A percentile compares a stretch with the other conserved stretches of the same genome.
Evolutionary conservation across 2,888 invertebrate species (phyloP).

Genomic region (Cordilura impudica): DNA sequence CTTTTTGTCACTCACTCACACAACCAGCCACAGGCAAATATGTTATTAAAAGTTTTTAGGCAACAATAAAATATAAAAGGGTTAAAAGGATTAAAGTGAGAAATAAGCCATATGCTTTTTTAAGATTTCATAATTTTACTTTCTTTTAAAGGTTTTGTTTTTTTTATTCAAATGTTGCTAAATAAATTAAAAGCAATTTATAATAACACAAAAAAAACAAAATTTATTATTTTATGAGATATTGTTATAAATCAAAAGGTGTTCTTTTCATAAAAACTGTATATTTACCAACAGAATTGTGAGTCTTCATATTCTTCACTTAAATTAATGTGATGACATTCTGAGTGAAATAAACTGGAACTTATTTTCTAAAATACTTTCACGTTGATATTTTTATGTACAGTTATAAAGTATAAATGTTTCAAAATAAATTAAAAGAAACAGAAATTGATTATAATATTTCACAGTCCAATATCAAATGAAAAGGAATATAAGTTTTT

Average conservation of each 20-base stretch:
- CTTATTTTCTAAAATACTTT: constrained; percentile 1
- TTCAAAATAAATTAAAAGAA: no score
- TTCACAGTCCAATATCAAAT: no score
- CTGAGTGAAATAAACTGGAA: constrained; percentile 46
- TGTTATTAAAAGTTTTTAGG: neutral
- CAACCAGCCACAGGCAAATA: neutral
- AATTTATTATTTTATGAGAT: neutral
- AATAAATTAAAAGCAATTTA: constrained; percentile 12
- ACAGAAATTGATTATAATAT: no score
- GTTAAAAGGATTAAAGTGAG: constrained; percentile 14
- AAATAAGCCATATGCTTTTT: constrained; percentile 30
- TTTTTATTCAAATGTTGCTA: no score
- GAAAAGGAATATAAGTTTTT: no score
- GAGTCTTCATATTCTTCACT: neutral
- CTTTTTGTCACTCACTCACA: constrained; percentile 3
- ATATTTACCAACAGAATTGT: no score
- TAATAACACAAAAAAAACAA: neutral
- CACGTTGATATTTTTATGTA: no score
- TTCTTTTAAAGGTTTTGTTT: neutral
- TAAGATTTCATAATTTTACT: neutral
- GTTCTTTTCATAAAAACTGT: no score
- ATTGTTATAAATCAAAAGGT: neutral
- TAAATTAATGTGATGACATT: constrained; percentile 25
- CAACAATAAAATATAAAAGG: neutral
- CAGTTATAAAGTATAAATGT: no score